phyloP scores from a whole-genome alignment of 1,140 invertebrate genomes.

The Trachymyrmex cornetzi region DNA sequence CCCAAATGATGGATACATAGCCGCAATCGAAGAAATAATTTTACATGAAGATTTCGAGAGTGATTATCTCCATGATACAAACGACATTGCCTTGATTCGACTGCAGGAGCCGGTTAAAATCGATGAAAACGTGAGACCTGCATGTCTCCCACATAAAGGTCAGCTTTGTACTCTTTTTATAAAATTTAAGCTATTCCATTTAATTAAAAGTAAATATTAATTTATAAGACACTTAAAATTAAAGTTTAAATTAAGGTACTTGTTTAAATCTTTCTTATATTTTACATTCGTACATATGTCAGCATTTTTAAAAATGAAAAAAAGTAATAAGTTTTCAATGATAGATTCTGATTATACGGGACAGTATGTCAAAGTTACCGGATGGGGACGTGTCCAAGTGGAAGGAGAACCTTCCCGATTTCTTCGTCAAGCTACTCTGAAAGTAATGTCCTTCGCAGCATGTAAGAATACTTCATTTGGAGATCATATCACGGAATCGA shows the following conservation, averaged over 20 bases:
- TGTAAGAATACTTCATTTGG: slow-evolving; percentile 84
- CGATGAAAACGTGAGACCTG: slow-evolving; percentile 84
- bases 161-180: neutral
- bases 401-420: slow-evolving; percentile 86
- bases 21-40: slow-evolving; percentile 79
- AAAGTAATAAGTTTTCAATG: slow-evolving; percentile 14
- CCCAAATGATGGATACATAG: slow-evolving; percentile 76
- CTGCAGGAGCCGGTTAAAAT: slow-evolving; percentile 85
- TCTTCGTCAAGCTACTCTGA: slow-evolving; percentile 87
- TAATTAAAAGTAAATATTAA: neutral
- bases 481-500: slow-evolving; percentile 84
- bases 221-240: slow-evolving; percentile 7
- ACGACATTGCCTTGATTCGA: slow-evolving; percentile 88
- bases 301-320: neutral
- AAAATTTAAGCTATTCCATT: neutral
- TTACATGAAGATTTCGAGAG: slow-evolving; percentile 86
- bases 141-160: slow-evolving; percentile 88
- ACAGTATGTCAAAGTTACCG: slow-evolving; percentile 87
- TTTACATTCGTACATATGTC: neutral
- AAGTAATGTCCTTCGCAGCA: slow-evolving; percentile 81
- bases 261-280: neutral
- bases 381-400: slow-evolving; percentile 88
- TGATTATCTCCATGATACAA: slow-evolving; percentile 85
- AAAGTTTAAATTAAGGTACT: slow-evolving; percentile 9
- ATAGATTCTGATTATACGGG: slow-evolving; percentile 84